Evolutionary conservation across 2,888 invertebrate genomes (phyloP), one percentile per base, ranked within the genome.

Genomic region (Temnothorax rugatulus): DNA sequence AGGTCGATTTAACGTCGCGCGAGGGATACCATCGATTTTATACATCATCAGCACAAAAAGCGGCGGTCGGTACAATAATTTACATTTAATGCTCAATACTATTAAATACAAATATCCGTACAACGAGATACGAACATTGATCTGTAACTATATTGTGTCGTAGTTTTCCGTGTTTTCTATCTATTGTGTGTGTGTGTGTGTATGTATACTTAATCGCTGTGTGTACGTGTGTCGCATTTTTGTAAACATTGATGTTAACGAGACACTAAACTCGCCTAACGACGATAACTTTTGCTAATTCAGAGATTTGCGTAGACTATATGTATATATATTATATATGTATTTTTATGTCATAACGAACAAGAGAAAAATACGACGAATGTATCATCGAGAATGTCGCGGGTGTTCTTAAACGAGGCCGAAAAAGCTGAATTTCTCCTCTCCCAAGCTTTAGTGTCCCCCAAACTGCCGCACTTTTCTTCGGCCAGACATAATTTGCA

Each of bases 101-200:
- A 88, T 87, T 86, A 84, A 89, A 91, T 91, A 88, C 87, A 87
- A 91, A 91, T 90, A 87, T 91, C 88, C 86, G 86, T 84, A 88
- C 87, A 90, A 90, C 87, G 63, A 88, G 87, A 88, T 82, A 87
- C 85, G 87, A 90, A 90, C 76, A 90, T 88, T 81, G 73, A 81
- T 84, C 57, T 86, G 82, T 68, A 68, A 68, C 52, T 86, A 77
- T 84, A 73, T 13, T 82, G 84, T 84, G 79, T 64, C 63, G 68
- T 82, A 87, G 15, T 85, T 63, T 59, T 76, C 21, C 9, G 57
- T 52, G 66, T 57, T 44, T 47, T 82, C 81, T 87, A 82, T 83
- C 76, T 83, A 85, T 18, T 87, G 50, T 76, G 59, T 85, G 81
- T 75, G 64, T 54, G 25, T 87, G 50, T 76, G 59, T 85, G 81